Percentiles rank a stretch among this genome's conserved stretches.
Conservation (phyloP, 1,140 invertebrate genomes). For the Temnothorax nylanderi region DNA sequence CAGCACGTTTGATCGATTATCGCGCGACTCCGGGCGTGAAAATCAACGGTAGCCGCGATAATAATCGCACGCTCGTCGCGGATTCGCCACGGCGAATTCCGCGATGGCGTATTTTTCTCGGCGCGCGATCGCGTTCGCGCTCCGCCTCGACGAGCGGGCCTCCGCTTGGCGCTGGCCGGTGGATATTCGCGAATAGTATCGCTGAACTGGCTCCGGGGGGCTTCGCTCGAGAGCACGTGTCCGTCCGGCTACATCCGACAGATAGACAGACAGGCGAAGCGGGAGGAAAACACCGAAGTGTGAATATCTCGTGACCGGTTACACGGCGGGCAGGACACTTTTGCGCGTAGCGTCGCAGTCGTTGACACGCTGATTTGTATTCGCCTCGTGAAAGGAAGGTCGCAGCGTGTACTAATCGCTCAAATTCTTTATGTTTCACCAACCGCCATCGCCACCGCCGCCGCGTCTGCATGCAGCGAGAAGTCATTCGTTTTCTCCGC, state of each 20-base stretch:
- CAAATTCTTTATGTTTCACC: slow-evolving; percentile 55
- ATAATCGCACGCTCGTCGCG: background rate
- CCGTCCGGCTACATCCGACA: background rate
- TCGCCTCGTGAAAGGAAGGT: slow-evolving; percentile 63
- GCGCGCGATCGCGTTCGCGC: background rate
- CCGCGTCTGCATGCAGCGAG: slow-evolving; percentile 2
- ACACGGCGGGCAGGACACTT: slow-evolving; percentile 1
- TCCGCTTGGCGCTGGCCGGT: background rate
- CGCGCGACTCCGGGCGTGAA: background rate
- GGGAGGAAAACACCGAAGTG: slow-evolving; percentile 31
- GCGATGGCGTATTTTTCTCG: background rate
- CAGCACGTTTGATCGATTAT: slow-evolving; percentile 4
- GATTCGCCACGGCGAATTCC: background rate
- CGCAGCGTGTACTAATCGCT: slow-evolving; percentile 58
- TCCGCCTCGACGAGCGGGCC: background rate
- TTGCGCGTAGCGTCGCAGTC: slow-evolving; percentile 48
- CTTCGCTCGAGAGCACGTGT: background rate
- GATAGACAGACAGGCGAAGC: slow-evolving; percentile 9
- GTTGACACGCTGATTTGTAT: slow-evolving; percentile 58
- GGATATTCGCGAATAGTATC: background rate
- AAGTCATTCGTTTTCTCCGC: slow-evolving; percentile 39
- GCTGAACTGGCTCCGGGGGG: background rate
- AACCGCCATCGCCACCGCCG: background rate
- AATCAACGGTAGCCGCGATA: background rate
- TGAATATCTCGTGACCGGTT: slow-evolving; percentile 25